A percentile compares a stretch with the other conserved stretches of the same genome.
Conservation (phyloP, 2,888 invertebrate genomes). For the Prenolepis imparis region DNA sequence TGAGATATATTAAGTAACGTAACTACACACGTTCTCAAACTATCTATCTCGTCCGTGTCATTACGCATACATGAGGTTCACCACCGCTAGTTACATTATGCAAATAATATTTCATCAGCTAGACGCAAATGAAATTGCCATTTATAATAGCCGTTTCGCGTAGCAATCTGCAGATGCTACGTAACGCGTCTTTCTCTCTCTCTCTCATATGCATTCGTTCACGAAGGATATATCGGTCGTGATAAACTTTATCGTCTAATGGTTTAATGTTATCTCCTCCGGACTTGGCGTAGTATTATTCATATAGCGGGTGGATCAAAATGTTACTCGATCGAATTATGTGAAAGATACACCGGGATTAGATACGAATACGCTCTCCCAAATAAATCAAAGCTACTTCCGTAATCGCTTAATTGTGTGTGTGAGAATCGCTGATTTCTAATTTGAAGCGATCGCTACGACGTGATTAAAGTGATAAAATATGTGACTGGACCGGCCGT, state of each 20-base stretch:
- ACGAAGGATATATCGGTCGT: background rate
- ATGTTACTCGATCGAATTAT: constrained; percentile 25
- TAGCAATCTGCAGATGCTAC: constrained; percentile 21
- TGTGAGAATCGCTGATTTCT: background rate
- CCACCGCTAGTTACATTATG: constrained; percentile 21
- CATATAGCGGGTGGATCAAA: constrained; percentile 21
- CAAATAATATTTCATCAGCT: constrained; percentile 44
- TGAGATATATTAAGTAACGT: background rate
- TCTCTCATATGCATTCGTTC: background rate
- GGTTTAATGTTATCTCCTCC: background rate
- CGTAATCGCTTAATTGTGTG: background rate
- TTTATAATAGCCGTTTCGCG: constrained; percentile 33
- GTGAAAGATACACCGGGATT: constrained; percentile 10
- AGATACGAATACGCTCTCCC: constrained; percentile 12
- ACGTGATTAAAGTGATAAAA: constrained; percentile 10
- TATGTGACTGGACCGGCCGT: background rate
- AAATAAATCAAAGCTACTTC: constrained; percentile 1
- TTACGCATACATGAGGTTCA: constrained; percentile 19
- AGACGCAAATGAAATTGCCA: constrained; percentile 23
- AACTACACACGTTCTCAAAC: constrained; percentile 1
- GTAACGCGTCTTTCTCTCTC: background rate
- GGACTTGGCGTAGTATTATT: constrained; percentile 1
- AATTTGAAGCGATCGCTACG: constrained; percentile 13
- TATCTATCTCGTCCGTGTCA: constrained; percentile 14
- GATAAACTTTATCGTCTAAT: constrained; percentile 39